A percentile compares a stretch with the other conserved stretches of the same genome.
Evolutionary conservation across 2,113 vertebrate genomes (phyloP).

Genomic region (Xerus inauris): DNA sequence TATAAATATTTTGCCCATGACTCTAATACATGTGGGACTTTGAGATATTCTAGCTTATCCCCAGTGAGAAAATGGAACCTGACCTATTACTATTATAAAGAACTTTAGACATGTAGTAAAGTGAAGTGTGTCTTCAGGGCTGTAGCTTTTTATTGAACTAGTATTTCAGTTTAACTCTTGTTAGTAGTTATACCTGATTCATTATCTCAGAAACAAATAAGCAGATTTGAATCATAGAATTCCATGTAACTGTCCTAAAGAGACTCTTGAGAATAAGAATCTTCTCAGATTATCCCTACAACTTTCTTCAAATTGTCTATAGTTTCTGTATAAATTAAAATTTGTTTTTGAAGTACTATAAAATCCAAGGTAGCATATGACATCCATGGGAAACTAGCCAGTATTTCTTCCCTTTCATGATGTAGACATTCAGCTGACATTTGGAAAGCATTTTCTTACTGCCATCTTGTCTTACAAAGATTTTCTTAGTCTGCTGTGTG

Average conservation of each 20-base stretch:
- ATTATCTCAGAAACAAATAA: background rate
- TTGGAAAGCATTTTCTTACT: conserved; percentile 31
- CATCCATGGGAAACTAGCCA: background rate
- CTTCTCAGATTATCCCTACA: background rate
- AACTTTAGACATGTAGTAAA: background rate
- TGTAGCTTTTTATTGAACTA: background rate
- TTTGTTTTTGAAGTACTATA: background rate
- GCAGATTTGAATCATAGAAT: background rate
- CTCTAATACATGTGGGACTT: background rate
- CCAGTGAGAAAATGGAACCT: background rate
- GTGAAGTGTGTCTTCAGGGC: background rate
- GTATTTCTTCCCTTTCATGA: background rate
- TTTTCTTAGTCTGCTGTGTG: background rate
- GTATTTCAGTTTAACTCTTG: conserved; percentile 13
- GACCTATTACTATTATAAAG: background rate
- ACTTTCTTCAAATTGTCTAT: background rate
- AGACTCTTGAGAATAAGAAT: background rate
- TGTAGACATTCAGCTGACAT: background rate
- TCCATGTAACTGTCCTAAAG: background rate
- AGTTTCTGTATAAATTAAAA: background rate
- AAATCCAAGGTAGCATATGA: background rate
- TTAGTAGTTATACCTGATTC: background rate
- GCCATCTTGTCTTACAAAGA: background rate
- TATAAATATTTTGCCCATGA: background rate
- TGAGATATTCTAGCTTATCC: background rate